A percentile compares a stretch with the other conserved stretches of the same genome.
These are phyloP conservation scores for Mustela lutreola DNA, from an alignment of 2,113 vertebrate species.

Conservation along the genomic window DNA sequence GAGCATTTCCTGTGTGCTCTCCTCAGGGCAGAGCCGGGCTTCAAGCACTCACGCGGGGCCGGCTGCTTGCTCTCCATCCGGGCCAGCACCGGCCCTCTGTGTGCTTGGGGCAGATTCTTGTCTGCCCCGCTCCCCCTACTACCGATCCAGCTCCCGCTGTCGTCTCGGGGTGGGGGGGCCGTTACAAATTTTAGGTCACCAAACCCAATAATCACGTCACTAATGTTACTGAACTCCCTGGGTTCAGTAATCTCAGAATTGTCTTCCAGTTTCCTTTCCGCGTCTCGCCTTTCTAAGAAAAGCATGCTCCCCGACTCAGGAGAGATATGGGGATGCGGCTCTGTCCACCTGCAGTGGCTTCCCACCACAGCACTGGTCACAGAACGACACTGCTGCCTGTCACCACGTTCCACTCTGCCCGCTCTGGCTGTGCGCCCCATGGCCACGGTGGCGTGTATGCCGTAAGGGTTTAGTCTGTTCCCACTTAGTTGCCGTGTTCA, in stretches of 20 bases:
- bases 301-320: neutral
- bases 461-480: neutral
- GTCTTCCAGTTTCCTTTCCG: neutral
- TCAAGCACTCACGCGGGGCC: rapidly evolving
- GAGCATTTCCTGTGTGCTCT: neutral
- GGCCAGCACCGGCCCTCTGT: neutral
- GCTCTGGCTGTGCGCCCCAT: rapidly evolving
- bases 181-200: neutral
- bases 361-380: rapidly evolving
- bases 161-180: neutral
- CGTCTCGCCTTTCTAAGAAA: neutral
- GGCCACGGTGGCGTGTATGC: neutral
- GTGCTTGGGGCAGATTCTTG: neutral
- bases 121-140: rapidly evolving
- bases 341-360: neutral
- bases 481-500: neutral
- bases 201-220: neutral
- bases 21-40: neutral
- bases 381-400: rapidly evolving
- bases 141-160: rapidly evolving
- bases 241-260: neutral
- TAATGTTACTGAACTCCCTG: neutral
- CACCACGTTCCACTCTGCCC: rapidly evolving
- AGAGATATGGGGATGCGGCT: rapidly evolving
- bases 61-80: too few species aligned